Percentiles rank a stretch among this genome's conserved stretches.
Evolutionary conservation across 37 sponge, comb jelly and placozoan species (phyloP).

Genomic region (Halisarca cf. caerulea): DNA sequence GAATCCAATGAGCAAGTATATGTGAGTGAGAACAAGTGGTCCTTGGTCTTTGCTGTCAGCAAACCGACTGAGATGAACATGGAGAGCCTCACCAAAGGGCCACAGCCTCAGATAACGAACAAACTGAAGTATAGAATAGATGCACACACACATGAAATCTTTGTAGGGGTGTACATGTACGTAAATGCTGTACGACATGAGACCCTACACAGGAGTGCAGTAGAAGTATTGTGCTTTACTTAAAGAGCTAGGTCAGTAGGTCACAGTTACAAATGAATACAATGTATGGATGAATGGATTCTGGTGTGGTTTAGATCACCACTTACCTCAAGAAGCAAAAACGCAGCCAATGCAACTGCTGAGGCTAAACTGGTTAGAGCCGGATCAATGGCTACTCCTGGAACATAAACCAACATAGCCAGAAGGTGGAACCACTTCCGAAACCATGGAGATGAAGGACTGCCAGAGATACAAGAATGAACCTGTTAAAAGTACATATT

Average conservation of each 20-base stretch:
- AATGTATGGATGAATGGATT: no score
- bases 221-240: no score
- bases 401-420: constrained; percentile 61
- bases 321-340: constrained; percentile 61
- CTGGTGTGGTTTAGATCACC: not conserved
- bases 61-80: constrained; percentile 46
- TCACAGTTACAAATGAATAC: no score
- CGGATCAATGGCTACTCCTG: constrained; percentile 58
- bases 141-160: no score
- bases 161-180: no score
- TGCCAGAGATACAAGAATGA: not conserved
- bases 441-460: constrained; percentile 54
- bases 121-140: constrained; percentile 43
- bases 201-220: no score
- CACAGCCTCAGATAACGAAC: constrained; percentile 65
- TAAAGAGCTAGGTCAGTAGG: no score
- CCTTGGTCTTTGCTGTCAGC: constrained; percentile 68
- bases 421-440: constrained; percentile 84
- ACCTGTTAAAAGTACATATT: no score
- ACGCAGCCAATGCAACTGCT: constrained; percentile 30
- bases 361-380: constrained; percentile 52
- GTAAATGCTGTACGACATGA: no score
- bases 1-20: constrained; percentile 87
- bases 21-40: constrained; percentile 70
- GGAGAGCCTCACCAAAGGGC: constrained; percentile 73